These are phyloP conservation scores for Sesia bembeciformis DNA, from an alignment of 2,888 invertebrate species.

Conservation along the genomic window DNA sequence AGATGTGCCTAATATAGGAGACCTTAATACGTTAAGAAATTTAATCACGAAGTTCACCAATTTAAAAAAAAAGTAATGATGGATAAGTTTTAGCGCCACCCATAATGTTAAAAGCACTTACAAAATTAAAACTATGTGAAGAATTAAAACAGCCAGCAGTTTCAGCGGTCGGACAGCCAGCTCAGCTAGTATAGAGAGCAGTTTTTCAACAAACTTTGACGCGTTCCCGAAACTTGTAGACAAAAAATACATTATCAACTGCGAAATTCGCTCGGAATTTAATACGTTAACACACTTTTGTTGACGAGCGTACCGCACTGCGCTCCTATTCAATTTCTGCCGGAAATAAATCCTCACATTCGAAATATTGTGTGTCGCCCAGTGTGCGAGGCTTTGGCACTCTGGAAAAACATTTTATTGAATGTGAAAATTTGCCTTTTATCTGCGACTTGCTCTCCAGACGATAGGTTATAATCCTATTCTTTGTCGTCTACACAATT, in stretches of 20 bases:
- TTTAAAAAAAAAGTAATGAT: neutral
- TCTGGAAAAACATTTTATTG: constrained; percentile 1
- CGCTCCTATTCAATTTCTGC: constrained; percentile 32
- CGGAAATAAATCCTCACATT: constrained; percentile 32
- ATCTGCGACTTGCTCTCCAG: neutral
- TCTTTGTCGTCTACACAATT: neutral
- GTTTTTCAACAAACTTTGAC: neutral
- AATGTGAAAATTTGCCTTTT: constrained; percentile 1
- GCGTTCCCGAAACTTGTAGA: neutral
- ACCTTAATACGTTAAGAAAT: too few species aligned
- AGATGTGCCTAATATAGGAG: too few species aligned
- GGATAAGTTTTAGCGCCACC: neutral
- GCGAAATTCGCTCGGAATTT: constrained; percentile 5
- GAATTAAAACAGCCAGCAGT: neutral
- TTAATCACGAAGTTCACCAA: too few species aligned
- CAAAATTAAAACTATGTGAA: neutral
- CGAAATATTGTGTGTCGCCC: constrained; percentile 27
- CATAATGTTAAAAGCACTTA: neutral
- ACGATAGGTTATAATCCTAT: neutral
- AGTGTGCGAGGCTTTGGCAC: neutral
- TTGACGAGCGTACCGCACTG: constrained; percentile 10
- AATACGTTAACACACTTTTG: constrained; percentile 15
- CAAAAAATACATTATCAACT: neutral
- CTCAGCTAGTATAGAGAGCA: neutral
- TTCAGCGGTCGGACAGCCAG: neutral